Evolutionary conservation across 2,113 vertebrate species (phyloP).

Genomic region (Pithys albifrons): DNA sequence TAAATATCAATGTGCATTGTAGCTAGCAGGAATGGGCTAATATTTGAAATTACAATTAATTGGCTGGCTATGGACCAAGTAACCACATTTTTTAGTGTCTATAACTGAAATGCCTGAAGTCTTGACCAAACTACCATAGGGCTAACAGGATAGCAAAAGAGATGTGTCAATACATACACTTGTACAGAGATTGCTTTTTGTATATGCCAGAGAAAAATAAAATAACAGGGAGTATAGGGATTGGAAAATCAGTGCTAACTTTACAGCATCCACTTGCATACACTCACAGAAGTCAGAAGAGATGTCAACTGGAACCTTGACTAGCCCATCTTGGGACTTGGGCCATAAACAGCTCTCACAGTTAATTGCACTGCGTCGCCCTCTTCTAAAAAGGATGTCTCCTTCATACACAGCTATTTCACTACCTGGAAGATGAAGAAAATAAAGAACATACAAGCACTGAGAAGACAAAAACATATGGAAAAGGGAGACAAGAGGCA

Average conservation of each 20-base stretch:
- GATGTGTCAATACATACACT: background rate
- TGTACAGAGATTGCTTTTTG: background rate
- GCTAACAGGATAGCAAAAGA: background rate
- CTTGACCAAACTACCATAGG: background rate
- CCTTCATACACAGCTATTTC: constrained; percentile 42
- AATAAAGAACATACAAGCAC: background rate
- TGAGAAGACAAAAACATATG: background rate
- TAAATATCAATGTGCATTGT: background rate
- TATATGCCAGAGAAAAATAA: background rate
- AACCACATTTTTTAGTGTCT: background rate
- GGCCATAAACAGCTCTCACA: constrained; percentile 68
- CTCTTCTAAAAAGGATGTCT: constrained; percentile 59
- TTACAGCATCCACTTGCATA: background rate
- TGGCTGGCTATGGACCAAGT: background rate
- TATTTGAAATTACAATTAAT: background rate
- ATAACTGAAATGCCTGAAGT: background rate
- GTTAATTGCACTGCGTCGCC: constrained; percentile 59
- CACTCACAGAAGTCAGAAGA: constrained; percentile 71
- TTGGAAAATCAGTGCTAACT: background rate
- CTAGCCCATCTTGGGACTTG: constrained; percentile 62
- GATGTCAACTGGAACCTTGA: constrained; percentile 65
- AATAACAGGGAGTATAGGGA: background rate
- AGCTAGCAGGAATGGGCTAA: background rate
- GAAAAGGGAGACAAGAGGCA: background rate
- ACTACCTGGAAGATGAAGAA: constrained; percentile 10